These are phyloP conservation scores for Drosophila multiciliata DNA, from an alignment of 2,888 invertebrate genomes.

Conservation along the genomic window DNA sequence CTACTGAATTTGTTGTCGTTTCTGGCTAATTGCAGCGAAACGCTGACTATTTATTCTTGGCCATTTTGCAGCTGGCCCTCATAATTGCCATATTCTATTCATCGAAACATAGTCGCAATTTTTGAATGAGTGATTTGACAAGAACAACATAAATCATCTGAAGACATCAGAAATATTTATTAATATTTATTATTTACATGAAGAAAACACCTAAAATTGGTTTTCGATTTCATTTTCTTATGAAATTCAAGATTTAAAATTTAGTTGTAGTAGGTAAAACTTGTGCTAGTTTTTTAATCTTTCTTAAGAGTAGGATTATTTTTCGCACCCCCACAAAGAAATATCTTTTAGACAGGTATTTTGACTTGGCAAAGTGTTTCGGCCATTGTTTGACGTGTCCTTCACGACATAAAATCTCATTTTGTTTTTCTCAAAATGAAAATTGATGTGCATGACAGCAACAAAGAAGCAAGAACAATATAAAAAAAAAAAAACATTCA, in stretches of 20 bases:
- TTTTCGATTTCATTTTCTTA: neutral
- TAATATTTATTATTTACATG: neutral
- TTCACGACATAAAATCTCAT: slow-evolving; percentile 65
- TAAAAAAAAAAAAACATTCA: slow-evolving; percentile 40
- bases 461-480: slow-evolving; percentile 26
- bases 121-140: neutral
- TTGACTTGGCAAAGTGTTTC: slow-evolving; percentile 43
- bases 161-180: neutral
- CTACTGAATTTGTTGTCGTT: slow-evolving; percentile 42
- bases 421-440: slow-evolving; percentile 51
- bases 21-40: slow-evolving; percentile 62
- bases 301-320: slow-evolving; percentile 37
- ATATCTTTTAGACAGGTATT: slow-evolving; percentile 51
- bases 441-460: slow-evolving; percentile 74
- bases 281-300: no score
- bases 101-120: neutral
- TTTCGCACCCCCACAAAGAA: slow-evolving; percentile 64
- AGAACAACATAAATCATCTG: no score
- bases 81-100: slow-evolving; percentile 34
- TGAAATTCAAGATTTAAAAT: neutral
- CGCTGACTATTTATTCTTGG: slow-evolving; percentile 50
- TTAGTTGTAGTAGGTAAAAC: no score
- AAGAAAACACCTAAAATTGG: neutral
- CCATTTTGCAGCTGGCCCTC: slow-evolving; percentile 57
- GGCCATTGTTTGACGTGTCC: slow-evolving; percentile 72